Evolutionary conservation across 1,140 invertebrate genomes (phyloP).

Genomic region (Drosophila repletoides): DNA sequence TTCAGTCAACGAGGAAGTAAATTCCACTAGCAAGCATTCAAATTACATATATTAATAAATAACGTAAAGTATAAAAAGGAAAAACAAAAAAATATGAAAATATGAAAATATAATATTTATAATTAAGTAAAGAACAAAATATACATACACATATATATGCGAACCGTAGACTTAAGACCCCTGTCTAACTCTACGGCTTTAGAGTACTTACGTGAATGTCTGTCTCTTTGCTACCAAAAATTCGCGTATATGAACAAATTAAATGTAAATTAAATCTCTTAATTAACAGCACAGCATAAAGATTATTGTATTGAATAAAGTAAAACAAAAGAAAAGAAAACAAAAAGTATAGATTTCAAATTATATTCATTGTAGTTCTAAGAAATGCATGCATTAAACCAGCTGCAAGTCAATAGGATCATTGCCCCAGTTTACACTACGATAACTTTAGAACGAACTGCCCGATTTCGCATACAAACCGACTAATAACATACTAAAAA

Average conservation of each 20-base stretch:
- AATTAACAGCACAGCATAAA: conserved; percentile 44
- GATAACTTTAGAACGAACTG: conserved; percentile 19
- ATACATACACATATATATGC: conserved; percentile 15
- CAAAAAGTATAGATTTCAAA: no score
- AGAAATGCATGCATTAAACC: not conserved
- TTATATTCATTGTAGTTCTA: not conserved
- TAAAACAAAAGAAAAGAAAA: no score
- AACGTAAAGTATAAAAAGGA: conserved; percentile 47
- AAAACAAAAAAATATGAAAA: conserved; percentile 11
- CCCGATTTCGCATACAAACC: conserved; percentile 42
- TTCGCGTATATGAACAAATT: conserved; percentile 18
- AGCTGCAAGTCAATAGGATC: not conserved
- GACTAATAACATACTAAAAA: conserved; percentile 37
- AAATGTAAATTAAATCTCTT: conserved; percentile 22
- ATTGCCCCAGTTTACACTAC: not conserved
- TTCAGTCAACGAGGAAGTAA: conserved; percentile 56
- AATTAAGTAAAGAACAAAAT: conserved; percentile 50
- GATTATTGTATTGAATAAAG: not conserved
- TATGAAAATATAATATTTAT: conserved; percentile 5
- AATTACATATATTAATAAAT: no score
- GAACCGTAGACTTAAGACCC: not conserved
- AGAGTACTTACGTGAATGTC: not conserved
- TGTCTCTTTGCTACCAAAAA: conserved; percentile 28
- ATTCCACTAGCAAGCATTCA: conserved; percentile 45
- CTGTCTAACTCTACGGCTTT: not conserved